Percentiles rank a stretch among this genome's conserved stretches.
These are phyloP conservation scores for Melanotus villosus DNA, from an alignment of 2,888 invertebrate species.

Conservation along the genomic window DNA sequence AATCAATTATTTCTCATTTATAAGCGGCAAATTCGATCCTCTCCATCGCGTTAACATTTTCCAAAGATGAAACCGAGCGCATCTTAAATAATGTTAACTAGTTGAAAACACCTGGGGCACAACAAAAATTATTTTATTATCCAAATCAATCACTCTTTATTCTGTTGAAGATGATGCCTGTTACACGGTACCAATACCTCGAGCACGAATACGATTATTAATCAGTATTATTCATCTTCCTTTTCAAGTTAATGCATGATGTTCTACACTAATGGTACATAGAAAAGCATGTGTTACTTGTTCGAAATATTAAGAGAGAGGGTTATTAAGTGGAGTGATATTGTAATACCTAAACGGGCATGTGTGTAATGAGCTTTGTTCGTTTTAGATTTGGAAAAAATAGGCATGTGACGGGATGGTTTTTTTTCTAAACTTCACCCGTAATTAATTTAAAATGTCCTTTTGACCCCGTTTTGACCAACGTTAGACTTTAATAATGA, in stretches of 20 bases:
- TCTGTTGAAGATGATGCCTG: slow-evolving; percentile 41
- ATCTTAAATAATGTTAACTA: slow-evolving; percentile 45
- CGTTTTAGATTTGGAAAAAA: not conserved
- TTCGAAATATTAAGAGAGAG: slow-evolving; percentile 12
- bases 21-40: slow-evolving; percentile 38
- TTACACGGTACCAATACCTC: slow-evolving; percentile 43
- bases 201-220: slow-evolving; percentile 45
- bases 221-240: slow-evolving; percentile 44
- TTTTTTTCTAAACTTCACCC: not conserved
- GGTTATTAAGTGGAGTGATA: slow-evolving; percentile 31
- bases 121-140: slow-evolving; percentile 49
- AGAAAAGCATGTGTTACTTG: slow-evolving; percentile 26
- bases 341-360: slow-evolving; percentile 16
- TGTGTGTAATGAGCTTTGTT: slow-evolving; percentile 6
- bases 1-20: slow-evolving; percentile 44
- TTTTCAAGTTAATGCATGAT: slow-evolving; percentile 33
- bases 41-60: slow-evolving; percentile 40
- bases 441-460: too few species aligned
- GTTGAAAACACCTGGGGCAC: slow-evolving; percentile 38
- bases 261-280: slow-evolving; percentile 34
- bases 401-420: not conserved
- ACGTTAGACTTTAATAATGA: too few species aligned
- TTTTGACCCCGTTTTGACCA: too few species aligned
- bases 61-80: slow-evolving; percentile 23
- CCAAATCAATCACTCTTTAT: slow-evolving; percentile 48